A percentile compares a stretch with the other conserved stretches of the same genome.
Evolutionary conservation across 1,140 invertebrate genomes (phyloP).

Genomic region (Thaumatotibia leucotreta): DNA sequence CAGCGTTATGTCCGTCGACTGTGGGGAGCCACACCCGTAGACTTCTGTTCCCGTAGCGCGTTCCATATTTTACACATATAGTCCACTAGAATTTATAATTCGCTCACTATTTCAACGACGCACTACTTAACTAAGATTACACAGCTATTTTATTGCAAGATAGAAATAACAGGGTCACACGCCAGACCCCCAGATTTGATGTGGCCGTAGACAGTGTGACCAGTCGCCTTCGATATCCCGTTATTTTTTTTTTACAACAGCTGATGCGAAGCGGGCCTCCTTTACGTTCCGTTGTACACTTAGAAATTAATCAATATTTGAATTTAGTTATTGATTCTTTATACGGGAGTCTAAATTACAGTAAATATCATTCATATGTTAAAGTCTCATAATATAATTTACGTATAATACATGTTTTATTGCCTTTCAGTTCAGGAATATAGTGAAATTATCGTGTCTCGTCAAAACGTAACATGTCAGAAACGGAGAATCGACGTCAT

Average conservation of each 20-base stretch:
- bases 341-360: background rate
- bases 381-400: background rate
- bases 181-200: constrained; percentile 74
- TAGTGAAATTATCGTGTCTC: too few relatives aligned
- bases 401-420: background rate
- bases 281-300: constrained; percentile 43
- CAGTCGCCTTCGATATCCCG: constrained; percentile 70
- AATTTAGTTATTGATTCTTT: background rate
- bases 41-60: constrained; percentile 71
- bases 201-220: constrained; percentile 70
- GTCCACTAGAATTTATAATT: constrained; percentile 61
- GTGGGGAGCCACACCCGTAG: constrained; percentile 81
- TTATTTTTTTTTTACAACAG: constrained; percentile 73
- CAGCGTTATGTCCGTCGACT: constrained; percentile 83
- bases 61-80: constrained; percentile 73
- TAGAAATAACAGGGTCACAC: constrained; percentile 75
- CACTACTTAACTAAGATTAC: constrained; percentile 66
- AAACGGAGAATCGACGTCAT: constrained; percentile 31
- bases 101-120: constrained; percentile 53
- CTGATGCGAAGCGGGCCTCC: constrained; percentile 66
- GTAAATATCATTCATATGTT: background rate
- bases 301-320: background rate
- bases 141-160: constrained; percentile 73
- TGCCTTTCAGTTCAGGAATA: background rate
- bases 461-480: background rate